Percentiles rank a stretch among this genome's conserved stretches.
phyloP scores from a whole-genome alignment of 1,140 invertebrate genomes.

The Drosophila ogumai region DNA sequence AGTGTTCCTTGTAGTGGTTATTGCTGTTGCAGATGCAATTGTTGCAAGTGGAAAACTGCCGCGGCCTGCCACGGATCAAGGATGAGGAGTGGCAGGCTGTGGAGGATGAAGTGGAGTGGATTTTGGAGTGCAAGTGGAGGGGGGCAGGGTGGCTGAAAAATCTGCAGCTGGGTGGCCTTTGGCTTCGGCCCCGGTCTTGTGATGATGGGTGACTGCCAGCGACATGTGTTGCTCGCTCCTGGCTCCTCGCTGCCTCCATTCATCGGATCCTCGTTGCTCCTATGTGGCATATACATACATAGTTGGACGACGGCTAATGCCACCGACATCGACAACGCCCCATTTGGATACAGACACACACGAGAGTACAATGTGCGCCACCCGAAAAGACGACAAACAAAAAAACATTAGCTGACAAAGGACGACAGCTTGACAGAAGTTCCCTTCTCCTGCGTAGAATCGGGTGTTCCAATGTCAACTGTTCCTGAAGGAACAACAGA shows the following conservation, averaged over 20 bases:
- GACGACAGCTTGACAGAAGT: constrained; percentile 25
- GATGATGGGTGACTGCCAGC: constrained; percentile 44
- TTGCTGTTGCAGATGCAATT: constrained; percentile 33
- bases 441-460: neutral
- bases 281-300: constrained; percentile 11
- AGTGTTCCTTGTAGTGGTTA: neutral
- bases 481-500: constrained; percentile 32
- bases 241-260: constrained; percentile 9
- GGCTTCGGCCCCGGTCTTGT: constrained; percentile 20
- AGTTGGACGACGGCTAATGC: constrained; percentile 26
- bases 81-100: neutral
- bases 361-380: constrained; percentile 4
- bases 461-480: constrained; percentile 33
- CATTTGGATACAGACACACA: constrained; percentile 41
- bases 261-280: neutral
- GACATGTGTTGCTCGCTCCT: constrained; percentile 41
- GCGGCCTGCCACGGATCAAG: constrained; percentile 24
- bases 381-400: constrained; percentile 25
- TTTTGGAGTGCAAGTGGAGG: constrained; percentile 15
- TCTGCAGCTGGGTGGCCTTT: constrained; percentile 30
- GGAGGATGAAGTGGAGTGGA: constrained; percentile 20
- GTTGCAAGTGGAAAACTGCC: constrained; percentile 43
- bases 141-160: neutral
- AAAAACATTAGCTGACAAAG: constrained; percentile 30
- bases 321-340: constrained; percentile 51